These are phyloP conservation scores for Boloria euphrosyne DNA, from an alignment of 2,888 invertebrate species.

Conservation along the genomic window DNA sequence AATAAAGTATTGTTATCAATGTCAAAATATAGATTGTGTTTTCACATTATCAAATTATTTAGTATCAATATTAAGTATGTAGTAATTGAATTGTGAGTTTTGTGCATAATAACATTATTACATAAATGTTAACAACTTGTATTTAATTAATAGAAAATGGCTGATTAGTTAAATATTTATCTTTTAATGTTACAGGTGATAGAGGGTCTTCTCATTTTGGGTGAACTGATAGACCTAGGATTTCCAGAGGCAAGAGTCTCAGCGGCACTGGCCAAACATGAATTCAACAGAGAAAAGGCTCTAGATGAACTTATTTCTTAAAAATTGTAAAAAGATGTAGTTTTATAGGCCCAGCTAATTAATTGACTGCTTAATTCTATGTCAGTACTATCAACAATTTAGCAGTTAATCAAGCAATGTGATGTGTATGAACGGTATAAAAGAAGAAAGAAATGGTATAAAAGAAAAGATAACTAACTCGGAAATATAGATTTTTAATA, in stretches of 20 bases:
- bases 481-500: constrained; percentile 10
- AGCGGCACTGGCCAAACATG: constrained; percentile 87
- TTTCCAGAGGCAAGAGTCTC: constrained; percentile 90
- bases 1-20: constrained; percentile 12
- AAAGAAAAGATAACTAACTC: not conserved
- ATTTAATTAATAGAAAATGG: not conserved
- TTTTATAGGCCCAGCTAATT: no score
- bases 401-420: not conserved
- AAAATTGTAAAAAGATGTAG: constrained; percentile 27
- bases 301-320: constrained; percentile 91
- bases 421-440: not conserved
- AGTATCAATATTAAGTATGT: not conserved
- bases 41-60: not conserved
- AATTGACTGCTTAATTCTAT: no score
- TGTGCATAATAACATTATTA: no score
- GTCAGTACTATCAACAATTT: no score
- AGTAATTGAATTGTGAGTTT: not conserved
- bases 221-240: constrained; percentile 90
- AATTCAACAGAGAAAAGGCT: constrained; percentile 93
- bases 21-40: not conserved
- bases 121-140: not conserved
- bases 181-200: constrained; percentile 84
- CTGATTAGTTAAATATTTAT: not conserved
- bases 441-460: no score
- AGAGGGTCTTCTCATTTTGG: constrained; percentile 90